Base-by-base conservation (phyloP, 1,140 invertebrate genomes). In the Saccostrea glomerata region DNA sequence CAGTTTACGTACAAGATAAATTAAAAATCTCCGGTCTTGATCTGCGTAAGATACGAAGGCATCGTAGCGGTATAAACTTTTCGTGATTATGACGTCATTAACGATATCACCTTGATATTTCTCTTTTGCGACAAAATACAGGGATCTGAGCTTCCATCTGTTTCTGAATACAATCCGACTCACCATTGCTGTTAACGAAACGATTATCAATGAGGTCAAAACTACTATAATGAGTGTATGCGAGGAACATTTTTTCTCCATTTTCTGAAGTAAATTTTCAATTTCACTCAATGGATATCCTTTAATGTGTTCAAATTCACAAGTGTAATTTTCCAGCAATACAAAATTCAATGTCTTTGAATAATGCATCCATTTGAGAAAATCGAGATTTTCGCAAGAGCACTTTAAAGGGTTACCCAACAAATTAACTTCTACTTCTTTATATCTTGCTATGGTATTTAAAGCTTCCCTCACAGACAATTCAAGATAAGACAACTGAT, bases 221-320 rank as follows among this genome's bases (percentile, higher is more conserved):
- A 54, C 36, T 0, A 56, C 54, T 84, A 55, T 84, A 23, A 84
- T n/a, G 2, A 54, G 40, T 55, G n/a, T 84, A 20, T 84, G 55
- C 20, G 82, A 84, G 5, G 40, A 55, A 56, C 82, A 84, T 25
- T 84, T 84, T 25, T 23, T 84, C 23, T 84, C 82, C 20, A 55
- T 23, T 20, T 20, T 54, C 40, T 55, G 17, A 54, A 84, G 7
- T 25, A 60, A 13, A 20, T 85, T 7, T 0, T 20, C 40, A 23
- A 84, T 54, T 54, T 55, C 6, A 54, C 0, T 84, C 13, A 84
- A 84, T 9, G 40, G n/a, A 17, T 9, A 23, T n/a, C 3, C n/a
- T n/a, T 17, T 12, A 2, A 12, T 3, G 25, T 84, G 20, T 55
- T 23, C n/a, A 55, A 56, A 11, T 2, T 12, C 23, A 55, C 47